Base-by-base conservation (phyloP, 2,888 invertebrate species). In the Cabera pusaria region DNA sequence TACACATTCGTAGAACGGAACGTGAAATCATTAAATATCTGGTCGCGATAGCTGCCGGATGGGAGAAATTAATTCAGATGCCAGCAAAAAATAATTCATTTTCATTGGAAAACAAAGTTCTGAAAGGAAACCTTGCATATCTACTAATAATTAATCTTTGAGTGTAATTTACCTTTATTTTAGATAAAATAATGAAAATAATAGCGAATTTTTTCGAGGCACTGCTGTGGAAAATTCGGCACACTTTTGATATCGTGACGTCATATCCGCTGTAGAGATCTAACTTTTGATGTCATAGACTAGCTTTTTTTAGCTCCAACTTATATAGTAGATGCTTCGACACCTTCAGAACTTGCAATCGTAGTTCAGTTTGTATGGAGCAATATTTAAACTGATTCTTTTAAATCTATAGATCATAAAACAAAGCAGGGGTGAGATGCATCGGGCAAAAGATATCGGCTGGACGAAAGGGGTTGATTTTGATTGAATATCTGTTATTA, bases 401-500 rank as follows among this genome's bases (percentile, higher is more conserved):
- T 46, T 41, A 45, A 45, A 49, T 49, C 47, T 41, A 37, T 33
- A 40, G 44, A 49, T 53, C 25, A 36, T 47, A 49, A 56, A 51
- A 56, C 49, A 55, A 52, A 49, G 37, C 43, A 33, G 33, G 52
- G 52, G 49, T 25, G 81, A 72, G 81, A 79, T 74, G 78, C 77
- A 79, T 69, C 77, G 71, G 69, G 64, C 76, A 68, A 82, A 83
- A 86, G 86, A 85, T 85, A 85, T 84, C 84, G 85, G 84, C 44
- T 42, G 40, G 66, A 77, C 72, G 74, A 74, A 81, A 84, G 73
- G 87, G 88, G 86, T 85, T 83, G 84, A 80, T 79, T 85, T 87
- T 87, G 88, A 88, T 88, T 87, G 88, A 88, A 88, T 88, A 88
- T 88, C 87, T 87, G 88, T 82, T 86, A 87, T 88, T 86, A 79